A percentile compares a stretch with the other conserved stretches of the same genome.
Evolutionary conservation across 2,113 vertebrate species (phyloP).

Genomic region (Phaethon lepturus): DNA sequence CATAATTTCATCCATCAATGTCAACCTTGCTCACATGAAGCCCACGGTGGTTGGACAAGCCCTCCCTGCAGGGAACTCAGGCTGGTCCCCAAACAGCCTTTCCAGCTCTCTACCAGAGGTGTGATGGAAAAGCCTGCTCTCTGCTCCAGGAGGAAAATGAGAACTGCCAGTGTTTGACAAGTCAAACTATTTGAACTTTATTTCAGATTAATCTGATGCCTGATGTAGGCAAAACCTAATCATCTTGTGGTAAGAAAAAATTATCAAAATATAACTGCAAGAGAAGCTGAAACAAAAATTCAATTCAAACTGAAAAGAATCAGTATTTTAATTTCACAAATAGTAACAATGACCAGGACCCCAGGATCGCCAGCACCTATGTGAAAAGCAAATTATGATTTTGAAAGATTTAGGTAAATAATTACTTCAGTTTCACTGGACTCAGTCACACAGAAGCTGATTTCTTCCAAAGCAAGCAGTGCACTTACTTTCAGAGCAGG

Average conservation of each 20-base stretch:
- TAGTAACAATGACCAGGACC: background rate
- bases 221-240: background rate
- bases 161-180: rapidly evolving
- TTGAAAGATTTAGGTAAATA: background rate
- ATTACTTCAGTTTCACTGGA: background rate
- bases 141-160: background rate
- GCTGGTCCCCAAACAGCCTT: rapidly evolving
- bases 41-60: rapidly evolving
- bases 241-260: background rate
- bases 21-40: background rate
- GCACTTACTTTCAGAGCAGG: background rate
- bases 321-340: background rate
- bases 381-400: background rate
- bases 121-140: background rate
- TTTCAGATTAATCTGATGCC: background rate
- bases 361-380: background rate
- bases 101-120: background rate
- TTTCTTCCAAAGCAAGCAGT: background rate
- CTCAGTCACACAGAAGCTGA: background rate
- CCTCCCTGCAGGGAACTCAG: background rate
- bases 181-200: background rate
- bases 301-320: background rate
- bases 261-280: background rate
- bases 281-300: background rate
- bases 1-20: rapidly evolving